These are phyloP conservation scores for Schizopygopsis malacanthus DNA, from an alignment of 2,797 vertebrate genomes.

Conservation along the genomic window DNA sequence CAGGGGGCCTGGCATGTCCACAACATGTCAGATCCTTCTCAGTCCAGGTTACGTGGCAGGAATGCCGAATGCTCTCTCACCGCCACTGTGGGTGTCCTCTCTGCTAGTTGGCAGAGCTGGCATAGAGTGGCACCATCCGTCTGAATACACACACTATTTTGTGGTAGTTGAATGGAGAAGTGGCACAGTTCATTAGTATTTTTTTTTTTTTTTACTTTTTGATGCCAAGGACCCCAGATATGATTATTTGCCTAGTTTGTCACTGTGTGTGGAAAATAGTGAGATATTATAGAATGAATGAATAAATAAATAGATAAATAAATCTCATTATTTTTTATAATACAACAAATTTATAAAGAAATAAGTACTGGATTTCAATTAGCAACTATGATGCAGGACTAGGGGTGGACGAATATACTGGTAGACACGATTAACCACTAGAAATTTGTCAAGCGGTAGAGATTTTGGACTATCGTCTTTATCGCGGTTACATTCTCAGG, in stretches of 20 bases:
- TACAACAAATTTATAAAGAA: background rate
- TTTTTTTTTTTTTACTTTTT: background rate
- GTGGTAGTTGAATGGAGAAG: slow-evolving; percentile 9
- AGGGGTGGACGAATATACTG: background rate
- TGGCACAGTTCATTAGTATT: background rate
- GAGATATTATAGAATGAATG: background rate
- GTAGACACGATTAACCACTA: background rate
- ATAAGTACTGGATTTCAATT: too few relatives aligned
- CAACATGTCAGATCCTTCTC: slow-evolving; percentile 63
- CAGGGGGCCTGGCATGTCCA: slow-evolving; percentile 56
- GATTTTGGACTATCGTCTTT: background rate
- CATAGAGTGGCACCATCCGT: slow-evolving; percentile 43
- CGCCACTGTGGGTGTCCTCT: slow-evolving; percentile 55
- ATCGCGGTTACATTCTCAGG: background rate
- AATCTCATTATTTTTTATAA: background rate
- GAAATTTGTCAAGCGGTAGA: background rate
- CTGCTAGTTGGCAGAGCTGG: slow-evolving; percentile 28
- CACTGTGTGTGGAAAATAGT: background rate
- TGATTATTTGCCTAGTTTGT: background rate
- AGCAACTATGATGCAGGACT: background rate
- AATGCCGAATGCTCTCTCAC: slow-evolving; percentile 66
- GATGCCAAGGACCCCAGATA: background rate
- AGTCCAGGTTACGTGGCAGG: slow-evolving; percentile 63
- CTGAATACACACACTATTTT: slow-evolving; percentile 57
- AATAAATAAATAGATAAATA: background rate